A percentile compares a stretch with the other conserved stretches of the same genome.
Conservation (phyloP, 2,797 vertebrate species). For the Somateria mollissima region DNA sequence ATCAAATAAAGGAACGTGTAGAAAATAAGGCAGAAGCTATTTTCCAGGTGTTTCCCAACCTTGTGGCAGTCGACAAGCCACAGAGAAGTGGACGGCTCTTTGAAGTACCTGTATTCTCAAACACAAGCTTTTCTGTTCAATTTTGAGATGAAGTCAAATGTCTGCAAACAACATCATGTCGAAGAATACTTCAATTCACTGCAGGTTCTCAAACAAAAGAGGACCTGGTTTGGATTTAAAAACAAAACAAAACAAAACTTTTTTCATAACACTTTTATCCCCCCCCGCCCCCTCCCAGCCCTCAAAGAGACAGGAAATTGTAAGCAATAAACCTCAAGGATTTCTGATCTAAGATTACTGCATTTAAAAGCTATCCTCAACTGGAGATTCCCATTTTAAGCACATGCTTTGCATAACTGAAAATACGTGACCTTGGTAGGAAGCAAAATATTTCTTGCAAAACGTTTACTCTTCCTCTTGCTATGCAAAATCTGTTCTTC, state of each 20-base stretch:
- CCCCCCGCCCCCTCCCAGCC: neutral
- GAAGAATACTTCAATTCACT: neutral
- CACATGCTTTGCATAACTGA: constrained; percentile 42
- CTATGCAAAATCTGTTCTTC: neutral
- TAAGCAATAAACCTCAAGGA: constrained; percentile 33
- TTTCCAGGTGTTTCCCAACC: neutral
- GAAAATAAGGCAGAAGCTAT: neutral
- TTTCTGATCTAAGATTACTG: neutral
- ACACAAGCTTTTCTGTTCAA: neutral
- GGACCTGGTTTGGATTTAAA: neutral
- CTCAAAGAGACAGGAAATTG: constrained; percentile 23
- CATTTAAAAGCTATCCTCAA: neutral
- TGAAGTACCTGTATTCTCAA: neutral
- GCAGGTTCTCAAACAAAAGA: neutral
- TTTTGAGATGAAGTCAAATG: neutral
- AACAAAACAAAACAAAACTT: neutral
- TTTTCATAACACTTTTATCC: neutral
- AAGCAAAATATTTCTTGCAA: constrained; percentile 17
- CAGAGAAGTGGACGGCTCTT: accelerated
- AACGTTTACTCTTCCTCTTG: constrained; percentile 19
- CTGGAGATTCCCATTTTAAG: constrained; percentile 3
- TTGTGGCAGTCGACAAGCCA: neutral
- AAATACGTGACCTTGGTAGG: neutral
- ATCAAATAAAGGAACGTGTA: neutral
- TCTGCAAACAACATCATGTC: neutral